Base-by-base conservation (phyloP, 2,888 invertebrate genomes). In the Megamerina dolium region DNA sequence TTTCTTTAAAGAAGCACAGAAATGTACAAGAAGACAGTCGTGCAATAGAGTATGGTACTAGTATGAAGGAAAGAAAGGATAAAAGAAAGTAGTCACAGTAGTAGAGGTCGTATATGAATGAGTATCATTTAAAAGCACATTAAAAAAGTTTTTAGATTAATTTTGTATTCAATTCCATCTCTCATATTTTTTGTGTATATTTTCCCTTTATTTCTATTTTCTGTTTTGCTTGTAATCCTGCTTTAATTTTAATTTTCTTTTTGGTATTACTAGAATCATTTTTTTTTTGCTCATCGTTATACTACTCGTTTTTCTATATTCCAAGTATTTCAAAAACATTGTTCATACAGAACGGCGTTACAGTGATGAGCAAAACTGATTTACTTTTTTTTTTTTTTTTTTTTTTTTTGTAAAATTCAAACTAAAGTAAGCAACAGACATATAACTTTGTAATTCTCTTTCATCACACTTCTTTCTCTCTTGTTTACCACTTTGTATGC, bases 61-160 rank as follows among this genome's bases (percentile, higher is more conserved):
- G 10, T 3, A 33, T 14, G 18, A 16, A 16, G 33, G 18, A 16
- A 33, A 17, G 17, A 16, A 33, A 12, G 33, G 16, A 33, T 33
- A 18, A 16, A 33, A 33, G 12, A 5, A 16, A 31, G 16, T 13
- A 20, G 10, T 13, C 6, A 6, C 13, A 36, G 21, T n/a, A n/a
- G 37, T 23, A 13, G 12, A 9, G 6, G 8, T 23, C 10, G 10
- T 23, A 5, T 17, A n/a, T 16, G 17, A 26, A 30, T 16, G 13
- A 32, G 27, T 45, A 47, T 63, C 61, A 64, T 66, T 64, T 64
- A 66, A 66, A 66, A 66, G 60, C 64, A 61, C 61, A 64, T 64
- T 64, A 66, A 66, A 66, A 64, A 64, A 56, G 6, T 64, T 64
- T 64, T 64, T 64, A 64, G 65, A 64, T 64, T 66, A 64, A 64